phyloP scores from a whole-genome alignment of 2,888 invertebrate genomes.

The Caenorhabditis becei region DNA sequence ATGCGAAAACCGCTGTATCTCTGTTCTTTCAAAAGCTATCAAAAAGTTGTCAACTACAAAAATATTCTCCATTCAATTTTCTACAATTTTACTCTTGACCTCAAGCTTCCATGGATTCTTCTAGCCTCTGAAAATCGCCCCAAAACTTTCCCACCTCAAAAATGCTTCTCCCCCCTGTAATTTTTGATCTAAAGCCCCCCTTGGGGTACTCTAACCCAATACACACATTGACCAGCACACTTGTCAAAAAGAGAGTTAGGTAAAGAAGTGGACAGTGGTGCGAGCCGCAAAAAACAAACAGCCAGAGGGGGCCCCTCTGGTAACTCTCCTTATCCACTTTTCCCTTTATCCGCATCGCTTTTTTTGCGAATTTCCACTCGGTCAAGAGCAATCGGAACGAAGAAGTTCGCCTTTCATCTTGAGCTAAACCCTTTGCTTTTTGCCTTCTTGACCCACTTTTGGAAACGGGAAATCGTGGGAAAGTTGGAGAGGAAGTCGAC shows the following conservation, averaged over 20 bases:
- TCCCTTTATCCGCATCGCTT: not conserved
- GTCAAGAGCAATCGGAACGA: constrained; percentile 26
- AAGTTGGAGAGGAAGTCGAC: constrained; percentile 5
- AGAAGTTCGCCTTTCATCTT: constrained; percentile 19
- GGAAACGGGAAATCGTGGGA: constrained; percentile 29
- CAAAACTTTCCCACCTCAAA: not conserved
- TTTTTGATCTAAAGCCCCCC: not conserved
- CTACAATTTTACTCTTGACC: not conserved
- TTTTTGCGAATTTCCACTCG: not conserved
- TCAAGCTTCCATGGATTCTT: not conserved
- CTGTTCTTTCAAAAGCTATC: not conserved
- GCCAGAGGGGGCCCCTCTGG: constrained; percentile 27
- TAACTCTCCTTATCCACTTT: constrained; percentile 24
- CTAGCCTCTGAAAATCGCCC: not conserved
- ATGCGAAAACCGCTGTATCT: not conserved
- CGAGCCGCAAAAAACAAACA: constrained; percentile 39
- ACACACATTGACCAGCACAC: constrained; percentile 44
- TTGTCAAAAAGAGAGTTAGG: constrained; percentile 48
- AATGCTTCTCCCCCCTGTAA: not conserved
- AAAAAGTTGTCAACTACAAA: not conserved
- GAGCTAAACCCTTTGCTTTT: constrained; percentile 9
- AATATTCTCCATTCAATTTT: not conserved
- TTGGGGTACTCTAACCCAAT: not conserved
- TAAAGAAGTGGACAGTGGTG: constrained; percentile 48
- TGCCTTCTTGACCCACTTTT: constrained; percentile 1